Evolutionary conservation across 2,113 vertebrate species (phyloP).

Genomic region (Pseudolaguvia tuberculata): DNA sequence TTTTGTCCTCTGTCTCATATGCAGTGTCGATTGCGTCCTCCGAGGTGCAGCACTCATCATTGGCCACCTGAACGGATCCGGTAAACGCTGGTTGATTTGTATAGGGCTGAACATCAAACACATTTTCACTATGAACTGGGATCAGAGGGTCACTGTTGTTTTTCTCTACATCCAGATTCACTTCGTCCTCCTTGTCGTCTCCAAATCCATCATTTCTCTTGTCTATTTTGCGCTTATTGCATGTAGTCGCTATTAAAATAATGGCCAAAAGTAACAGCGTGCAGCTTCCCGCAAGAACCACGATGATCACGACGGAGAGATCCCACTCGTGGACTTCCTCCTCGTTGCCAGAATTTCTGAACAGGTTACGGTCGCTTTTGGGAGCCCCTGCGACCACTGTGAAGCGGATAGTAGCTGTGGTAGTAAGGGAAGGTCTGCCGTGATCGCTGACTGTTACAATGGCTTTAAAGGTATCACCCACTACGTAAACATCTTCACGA

Average conservation of each 20-base stretch:
- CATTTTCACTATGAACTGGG: slow-evolving; percentile 63
- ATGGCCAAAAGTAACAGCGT: slow-evolving; percentile 91
- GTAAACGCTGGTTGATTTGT: slow-evolving; percentile 77
- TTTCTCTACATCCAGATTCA: slow-evolving; percentile 71
- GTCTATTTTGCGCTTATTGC: slow-evolving; percentile 81
- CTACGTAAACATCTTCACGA: slow-evolving; percentile 78
- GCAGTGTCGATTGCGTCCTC: slow-evolving; percentile 76
- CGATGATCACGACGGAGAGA: slow-evolving; percentile 88
- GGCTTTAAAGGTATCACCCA: slow-evolving; percentile 76
- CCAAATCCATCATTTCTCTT: slow-evolving; percentile 67
- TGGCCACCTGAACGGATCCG: slow-evolving; percentile 66
- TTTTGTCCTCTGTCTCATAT: slow-evolving; percentile 81
- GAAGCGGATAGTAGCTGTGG: slow-evolving; percentile 80
- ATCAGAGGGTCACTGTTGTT: slow-evolving; percentile 71
- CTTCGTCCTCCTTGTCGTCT: slow-evolving; percentile 66
- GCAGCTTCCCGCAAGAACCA: slow-evolving; percentile 91
- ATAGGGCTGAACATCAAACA: slow-evolving; percentile 82
- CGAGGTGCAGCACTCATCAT: slow-evolving; percentile 70
- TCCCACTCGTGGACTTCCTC: slow-evolving; percentile 77
- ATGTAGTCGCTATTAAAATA: slow-evolving; percentile 92
- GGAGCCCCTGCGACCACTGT: slow-evolving; percentile 75
- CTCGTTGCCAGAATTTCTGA: slow-evolving; percentile 57
- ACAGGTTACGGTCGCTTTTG: slow-evolving; percentile 69
- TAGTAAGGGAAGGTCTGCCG: slow-evolving; percentile 80
- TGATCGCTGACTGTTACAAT: slow-evolving; percentile 82